Evolutionary conservation across 2,113 vertebrate species (phyloP).

Genomic region (Gadus chalcogrammus): DNA sequence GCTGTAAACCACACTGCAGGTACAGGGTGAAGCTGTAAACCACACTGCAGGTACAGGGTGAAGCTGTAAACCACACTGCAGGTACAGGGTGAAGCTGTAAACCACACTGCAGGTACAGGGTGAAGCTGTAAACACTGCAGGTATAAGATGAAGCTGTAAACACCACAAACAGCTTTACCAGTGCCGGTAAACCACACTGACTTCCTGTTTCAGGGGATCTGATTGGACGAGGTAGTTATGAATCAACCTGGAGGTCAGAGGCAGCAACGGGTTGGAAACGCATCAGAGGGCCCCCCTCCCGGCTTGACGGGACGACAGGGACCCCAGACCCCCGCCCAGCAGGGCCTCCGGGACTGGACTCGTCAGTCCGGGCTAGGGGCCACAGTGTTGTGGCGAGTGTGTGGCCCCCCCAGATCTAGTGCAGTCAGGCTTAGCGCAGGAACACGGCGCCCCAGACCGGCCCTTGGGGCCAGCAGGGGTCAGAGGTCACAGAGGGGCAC

Average conservation of each 20-base stretch:
- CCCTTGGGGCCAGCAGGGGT: slow-evolving; percentile 10
- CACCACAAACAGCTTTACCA: no score
- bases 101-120: no score
- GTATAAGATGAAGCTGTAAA: no score
- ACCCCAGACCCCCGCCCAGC: slow-evolving; percentile 17
- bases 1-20: no score
- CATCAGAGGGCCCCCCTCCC: slow-evolving; percentile 25
- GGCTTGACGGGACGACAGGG: slow-evolving; percentile 19
- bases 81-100: no score
- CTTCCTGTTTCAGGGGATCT: neutral
- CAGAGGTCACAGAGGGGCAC: slow-evolving; percentile 12
- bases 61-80: no score
- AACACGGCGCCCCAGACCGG: slow-evolving; percentile 14
- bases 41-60: no score
- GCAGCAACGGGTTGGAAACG: slow-evolving; percentile 19
- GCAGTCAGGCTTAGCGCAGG: neutral
- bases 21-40: no score
- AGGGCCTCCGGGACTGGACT: slow-evolving; percentile 45
- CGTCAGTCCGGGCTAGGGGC: slow-evolving; percentile 20
- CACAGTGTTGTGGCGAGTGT: slow-evolving; percentile 29
- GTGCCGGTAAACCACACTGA: neutral
- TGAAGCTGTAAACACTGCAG: no score
- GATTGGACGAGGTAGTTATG: slow-evolving; percentile 1
- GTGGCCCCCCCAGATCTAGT: slow-evolving; percentile 10
- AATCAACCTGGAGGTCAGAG: slow-evolving; percentile 15